A percentile compares a stretch with the other conserved stretches of the same genome.
Evolutionary conservation across 2,113 vertebrate species (phyloP).

Genomic region (Indicator maculatus): DNA sequence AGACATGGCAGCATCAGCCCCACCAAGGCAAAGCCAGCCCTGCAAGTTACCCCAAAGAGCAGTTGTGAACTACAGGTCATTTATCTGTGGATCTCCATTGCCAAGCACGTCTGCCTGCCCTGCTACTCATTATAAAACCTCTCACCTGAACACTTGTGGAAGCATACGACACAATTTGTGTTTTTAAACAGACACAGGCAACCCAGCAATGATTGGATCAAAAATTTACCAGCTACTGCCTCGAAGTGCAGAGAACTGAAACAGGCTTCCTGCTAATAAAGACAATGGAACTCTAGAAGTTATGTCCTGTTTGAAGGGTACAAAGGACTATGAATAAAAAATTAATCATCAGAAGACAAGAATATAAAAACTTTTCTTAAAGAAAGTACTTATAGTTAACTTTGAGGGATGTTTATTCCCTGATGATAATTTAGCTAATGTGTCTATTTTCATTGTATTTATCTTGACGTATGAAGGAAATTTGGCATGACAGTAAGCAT

Average conservation of each 20-base stretch:
- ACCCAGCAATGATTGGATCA: neutral
- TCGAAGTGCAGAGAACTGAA: neutral
- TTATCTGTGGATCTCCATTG: neutral
- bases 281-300: neutral
- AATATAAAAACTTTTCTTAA: neutral
- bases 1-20: neutral
- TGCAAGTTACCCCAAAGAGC: neutral
- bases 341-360: neutral
- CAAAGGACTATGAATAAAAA: neutral
- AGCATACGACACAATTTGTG: neutral
- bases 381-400: neutral
- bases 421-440: slow-evolving; percentile 7
- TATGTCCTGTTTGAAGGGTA: neutral
- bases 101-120: neutral
- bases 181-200: neutral
- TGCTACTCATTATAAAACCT: neutral
- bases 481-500: neutral
- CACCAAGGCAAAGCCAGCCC: neutral
- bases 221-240: neutral
- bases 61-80: neutral
- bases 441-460: neutral
- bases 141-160: neutral
- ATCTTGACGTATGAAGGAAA: neutral
- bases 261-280: neutral
- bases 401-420: neutral